Evolutionary conservation across 1,140 invertebrate genomes (phyloP).

Genomic region (Magallana gigas): DNA sequence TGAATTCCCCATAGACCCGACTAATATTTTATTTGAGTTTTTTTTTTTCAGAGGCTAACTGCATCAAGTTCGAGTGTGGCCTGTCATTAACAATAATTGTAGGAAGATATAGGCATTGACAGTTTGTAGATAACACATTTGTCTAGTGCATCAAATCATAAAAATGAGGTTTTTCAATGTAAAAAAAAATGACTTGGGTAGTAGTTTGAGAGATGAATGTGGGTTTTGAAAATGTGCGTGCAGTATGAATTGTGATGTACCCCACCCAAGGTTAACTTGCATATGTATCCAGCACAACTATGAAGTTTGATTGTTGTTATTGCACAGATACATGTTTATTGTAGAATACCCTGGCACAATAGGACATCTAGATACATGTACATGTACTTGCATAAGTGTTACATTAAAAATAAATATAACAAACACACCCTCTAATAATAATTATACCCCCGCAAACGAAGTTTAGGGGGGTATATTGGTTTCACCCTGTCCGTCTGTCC

Average conservation of each 20-base stretch:
- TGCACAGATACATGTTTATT: background rate
- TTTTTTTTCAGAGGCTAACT: conserved; percentile 21
- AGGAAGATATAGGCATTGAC: background rate
- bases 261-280: background rate
- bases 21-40: background rate
- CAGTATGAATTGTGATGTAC: background rate
- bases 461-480: too few species aligned
- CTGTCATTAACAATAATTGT: conserved; percentile 7
- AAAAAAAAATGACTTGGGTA: background rate
- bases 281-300: background rate
- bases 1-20: background rate
- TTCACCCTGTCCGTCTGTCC: too few species aligned
- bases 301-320: background rate
- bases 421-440: too few species aligned
- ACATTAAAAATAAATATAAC: too few species aligned
- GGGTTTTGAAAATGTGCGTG: background rate
- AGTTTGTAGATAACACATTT: too few species aligned
- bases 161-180: background rate
- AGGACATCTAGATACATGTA: background rate
- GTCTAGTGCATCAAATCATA: background rate
- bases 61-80: conserved; percentile 14
- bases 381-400: too few species aligned
- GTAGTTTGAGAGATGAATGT: too few species aligned
- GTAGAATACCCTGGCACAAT: conserved; percentile 1
- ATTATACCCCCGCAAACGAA: too few species aligned